Evolutionary conservation across 2,113 vertebrate species (phyloP), one percentile per base, ranked within the genome.

Genomic region (Ondatra zibethicus): DNA sequence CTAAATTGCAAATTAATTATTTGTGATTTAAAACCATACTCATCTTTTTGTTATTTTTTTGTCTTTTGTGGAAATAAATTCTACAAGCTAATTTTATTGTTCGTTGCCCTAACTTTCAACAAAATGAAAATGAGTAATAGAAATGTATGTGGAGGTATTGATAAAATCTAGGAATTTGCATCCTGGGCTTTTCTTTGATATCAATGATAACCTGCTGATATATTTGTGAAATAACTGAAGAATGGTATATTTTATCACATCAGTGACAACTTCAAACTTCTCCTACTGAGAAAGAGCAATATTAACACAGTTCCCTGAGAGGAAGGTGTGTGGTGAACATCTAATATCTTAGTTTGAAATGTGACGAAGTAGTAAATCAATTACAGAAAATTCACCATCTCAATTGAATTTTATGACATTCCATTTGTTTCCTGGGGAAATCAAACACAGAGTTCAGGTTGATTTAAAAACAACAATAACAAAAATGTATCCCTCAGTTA

Each of bases 191-290:
- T 86, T 66, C 50, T 89, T 89, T 47, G 14, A 23, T 92, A 39
- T 87, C 65, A 17, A 68, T 84, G 16, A 73, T 66, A 93, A 77
- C 7, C 21, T 73, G 6, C 6, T 82, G n/a, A 66, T 50, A 70
- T 8, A 90, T 81, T 96, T 89, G 25, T 33, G 89, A 72, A 94
- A 33, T 85, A 47, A 72, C n/a, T 72, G 65, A 33, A 88, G 14
- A 36, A 61, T 65, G 19, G 16, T 25, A 11, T 2, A 70, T 90
- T 94, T 82, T 84, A 7, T 87, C 63, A 61, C 50, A 82, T 72
- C 4, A 63, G 47, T 81, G n/a, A 70, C 14, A 95, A 47, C 39
- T 33, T 94, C 31, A 63, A 66, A 70, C 12, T 78, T 17, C 2
- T 88, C 2, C n/a, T 85, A 65, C 5, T 45, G 5, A 19, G 17